Base-by-base conservation (phyloP, 2,113 vertebrate genomes). In the Hyperoodon ampullatus region DNA sequence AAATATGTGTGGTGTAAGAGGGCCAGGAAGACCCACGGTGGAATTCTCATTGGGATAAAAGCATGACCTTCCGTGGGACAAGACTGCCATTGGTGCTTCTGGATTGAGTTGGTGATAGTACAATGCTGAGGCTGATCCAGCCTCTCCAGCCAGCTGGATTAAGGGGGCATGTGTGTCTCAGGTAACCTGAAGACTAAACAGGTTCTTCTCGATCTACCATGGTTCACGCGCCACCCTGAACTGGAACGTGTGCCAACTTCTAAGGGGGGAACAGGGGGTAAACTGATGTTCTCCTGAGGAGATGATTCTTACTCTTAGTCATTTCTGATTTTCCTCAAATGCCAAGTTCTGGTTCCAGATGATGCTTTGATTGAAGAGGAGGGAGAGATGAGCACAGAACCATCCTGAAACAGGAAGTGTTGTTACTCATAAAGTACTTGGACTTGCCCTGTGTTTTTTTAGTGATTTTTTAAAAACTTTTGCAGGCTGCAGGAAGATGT, bases 61-160 rank as follows among this genome's bases (percentile, higher is more conserved):
- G 18, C 21, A 6, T 2, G 4, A 28, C 6, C 2, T 33, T 42
- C 3, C 0, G 0, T 9, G 23, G 4, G 12, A 35, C 5, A 0
- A 18, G 47, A 13, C 50, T 14, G 39, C 18, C 3, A 4, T 12
- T 2, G 2, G 1, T n/a, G 5, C 16, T 44, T 58, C 24, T n/a
- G 33, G 23, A n/a, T 7, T 6, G 3, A 35, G 26, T 8, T 18
- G 0, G 1, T 5, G 23, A 53, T 13, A 4, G 28, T 53, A 30
- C 26, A 6, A 2, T 1, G 5, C 2, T 1, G 19, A 33, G 14
- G 44, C 19, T 28, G 44, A 30, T 1, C 30, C 39, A 53, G 6
- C n/a, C 11, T 61, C 58, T 14, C 33, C 14, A 7, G 24, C 7
- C 50, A 5, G 50, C 0, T 5, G 68, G 23, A 39, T 21, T 2